These are phyloP conservation scores for Rhagonycha lutea DNA, from an alignment of 2,888 invertebrate genomes.

Conservation along the genomic window DNA sequence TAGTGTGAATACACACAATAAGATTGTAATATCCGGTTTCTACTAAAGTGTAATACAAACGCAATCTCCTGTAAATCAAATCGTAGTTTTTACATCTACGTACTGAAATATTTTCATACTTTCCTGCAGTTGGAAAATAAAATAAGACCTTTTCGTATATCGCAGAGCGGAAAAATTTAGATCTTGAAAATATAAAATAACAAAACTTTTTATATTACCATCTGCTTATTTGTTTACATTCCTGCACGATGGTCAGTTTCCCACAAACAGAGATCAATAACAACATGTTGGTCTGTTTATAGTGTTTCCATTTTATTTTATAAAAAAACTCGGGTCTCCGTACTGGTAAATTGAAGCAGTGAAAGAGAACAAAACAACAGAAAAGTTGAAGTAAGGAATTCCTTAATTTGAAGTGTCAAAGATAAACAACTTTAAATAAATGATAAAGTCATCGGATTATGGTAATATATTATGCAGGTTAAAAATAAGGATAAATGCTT, in stretches of 20 bases:
- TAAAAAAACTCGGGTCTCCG: no score
- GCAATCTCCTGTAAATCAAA: conserved; percentile 17
- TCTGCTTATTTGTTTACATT: background rate
- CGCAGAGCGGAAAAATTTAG: background rate
- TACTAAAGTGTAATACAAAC: conserved; percentile 15
- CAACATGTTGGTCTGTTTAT: background rate
- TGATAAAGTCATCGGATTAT: no score
- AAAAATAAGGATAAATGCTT: no score
- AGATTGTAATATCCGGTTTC: conserved; percentile 15
- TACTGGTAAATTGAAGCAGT: background rate
- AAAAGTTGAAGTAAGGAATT: no score
- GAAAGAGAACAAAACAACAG: no score
- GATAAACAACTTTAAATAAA: no score
- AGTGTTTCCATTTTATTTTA: background rate
- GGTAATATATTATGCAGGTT: no score
- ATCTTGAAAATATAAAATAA: background rate
- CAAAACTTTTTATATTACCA: background rate
- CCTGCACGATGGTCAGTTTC: background rate
- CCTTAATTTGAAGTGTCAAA: no score
- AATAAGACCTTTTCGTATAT: background rate
- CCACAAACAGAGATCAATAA: background rate
- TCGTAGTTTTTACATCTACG: conserved; percentile 7
- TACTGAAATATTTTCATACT: background rate
- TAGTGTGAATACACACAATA: conserved; percentile 1
- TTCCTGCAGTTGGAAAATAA: background rate